Conservation (phyloP, 2,113 vertebrate genomes). For the Spilogale gracilis region DNA sequence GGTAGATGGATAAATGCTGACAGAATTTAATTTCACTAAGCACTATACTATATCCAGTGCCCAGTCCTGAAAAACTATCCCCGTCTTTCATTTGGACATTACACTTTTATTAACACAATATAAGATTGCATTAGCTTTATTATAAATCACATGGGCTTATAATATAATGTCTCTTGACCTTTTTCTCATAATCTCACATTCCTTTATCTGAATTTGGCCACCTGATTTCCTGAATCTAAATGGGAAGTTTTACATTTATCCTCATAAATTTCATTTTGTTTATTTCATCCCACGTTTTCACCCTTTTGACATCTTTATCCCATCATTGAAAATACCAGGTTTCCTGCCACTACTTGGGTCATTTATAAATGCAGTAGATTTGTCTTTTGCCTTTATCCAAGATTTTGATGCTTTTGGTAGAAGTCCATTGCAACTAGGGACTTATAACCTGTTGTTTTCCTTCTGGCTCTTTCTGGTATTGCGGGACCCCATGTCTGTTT, state of each 20-base stretch:
- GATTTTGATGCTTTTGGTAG: neutral
- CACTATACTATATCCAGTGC: neutral
- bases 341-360: neutral
- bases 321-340: neutral
- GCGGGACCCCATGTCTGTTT: neutral
- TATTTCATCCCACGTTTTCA: neutral
- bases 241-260: neutral
- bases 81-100: neutral
- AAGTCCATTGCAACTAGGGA: neutral
- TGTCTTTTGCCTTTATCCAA: neutral
- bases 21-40: conserved; percentile 19
- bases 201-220: conserved; percentile 19
- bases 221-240: neutral
- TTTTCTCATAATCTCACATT: conserved; percentile 12
- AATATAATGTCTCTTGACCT: neutral
- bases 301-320: neutral
- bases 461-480: neutral
- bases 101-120: neutral
- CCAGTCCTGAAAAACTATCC: neutral
- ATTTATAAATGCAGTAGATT: neutral
- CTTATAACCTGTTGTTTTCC: neutral
- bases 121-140: neutral
- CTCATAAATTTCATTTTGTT: conserved; percentile 13
- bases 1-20: neutral
- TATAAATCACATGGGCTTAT: neutral